Percentiles rank a stretch among this genome's conserved stretches.
phyloP scores from a whole-genome alignment of 2,888 invertebrate genomes.

The Cataglyphis cursor region DNA sequence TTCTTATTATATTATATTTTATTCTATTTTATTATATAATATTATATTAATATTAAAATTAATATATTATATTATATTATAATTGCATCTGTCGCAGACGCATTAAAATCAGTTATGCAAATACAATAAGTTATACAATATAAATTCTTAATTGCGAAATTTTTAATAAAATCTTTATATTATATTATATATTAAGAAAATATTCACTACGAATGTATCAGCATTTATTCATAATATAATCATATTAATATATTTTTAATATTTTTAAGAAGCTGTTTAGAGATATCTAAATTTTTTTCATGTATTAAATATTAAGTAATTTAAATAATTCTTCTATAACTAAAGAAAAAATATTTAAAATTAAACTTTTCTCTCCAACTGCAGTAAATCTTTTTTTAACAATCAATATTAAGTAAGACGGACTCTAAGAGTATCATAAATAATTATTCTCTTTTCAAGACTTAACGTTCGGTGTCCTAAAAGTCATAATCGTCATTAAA shows the following conservation, averaged over 20 bases:
- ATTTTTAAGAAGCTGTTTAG: neutral
- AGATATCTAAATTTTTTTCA: neutral
- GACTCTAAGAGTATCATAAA: neutral
- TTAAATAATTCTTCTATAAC: neutral
- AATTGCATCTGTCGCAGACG: too few species aligned
- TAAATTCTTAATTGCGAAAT: neutral
- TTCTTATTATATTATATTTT: neutral
- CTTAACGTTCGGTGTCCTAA: conserved; percentile 25
- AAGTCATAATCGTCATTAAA: conserved; percentile 29
- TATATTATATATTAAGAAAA: neutral
- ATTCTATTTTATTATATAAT: too few species aligned
- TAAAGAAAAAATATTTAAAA: neutral
- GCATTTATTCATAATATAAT: neutral
- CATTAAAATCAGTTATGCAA: too few species aligned
- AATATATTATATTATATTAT: too few species aligned
- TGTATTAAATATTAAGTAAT: neutral
- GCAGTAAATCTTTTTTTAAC: neutral
- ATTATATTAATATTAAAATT: too few species aligned
- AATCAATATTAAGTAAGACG: neutral
- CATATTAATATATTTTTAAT: neutral
- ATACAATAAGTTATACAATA: too few species aligned
- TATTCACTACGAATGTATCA: neutral
- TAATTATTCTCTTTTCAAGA: conserved; percentile 18
- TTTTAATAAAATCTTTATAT: neutral
- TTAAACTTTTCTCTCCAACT: neutral